Percentiles rank a stretch among this genome's conserved stretches.
Conservation (phyloP, 1,140 invertebrate species). For the Papilio machaon region DNA sequence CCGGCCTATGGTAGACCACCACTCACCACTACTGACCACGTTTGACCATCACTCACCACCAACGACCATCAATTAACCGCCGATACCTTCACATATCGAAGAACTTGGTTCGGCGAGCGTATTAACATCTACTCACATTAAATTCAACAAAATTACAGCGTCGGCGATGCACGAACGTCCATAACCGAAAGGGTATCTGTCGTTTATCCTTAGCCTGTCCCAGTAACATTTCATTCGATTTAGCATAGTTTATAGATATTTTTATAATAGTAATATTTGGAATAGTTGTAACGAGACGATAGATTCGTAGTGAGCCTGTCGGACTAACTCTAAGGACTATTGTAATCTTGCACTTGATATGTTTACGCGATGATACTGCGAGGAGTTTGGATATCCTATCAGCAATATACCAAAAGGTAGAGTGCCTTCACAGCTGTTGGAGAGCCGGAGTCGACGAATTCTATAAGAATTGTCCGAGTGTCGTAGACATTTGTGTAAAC, state of each 20-base stretch:
- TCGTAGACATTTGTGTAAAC: conserved; percentile 57
- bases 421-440: conserved; percentile 77
- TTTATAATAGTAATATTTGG: conserved; percentile 79
- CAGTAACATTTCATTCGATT: conserved; percentile 74
- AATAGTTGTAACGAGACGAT: conserved; percentile 60
- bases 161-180: conserved; percentile 62
- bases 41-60: conserved; percentile 42
- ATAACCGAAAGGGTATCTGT: conserved; percentile 72
- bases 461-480: conserved; percentile 65
- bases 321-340: conserved; percentile 61
- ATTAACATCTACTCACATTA: conserved; percentile 54
- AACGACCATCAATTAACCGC: conserved; percentile 44
- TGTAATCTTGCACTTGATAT: conserved; percentile 73
- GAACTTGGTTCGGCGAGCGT: conserved; percentile 44
- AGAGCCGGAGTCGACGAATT: conserved; percentile 53
- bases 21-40: conserved; percentile 20
- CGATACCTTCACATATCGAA: conserved; percentile 45
- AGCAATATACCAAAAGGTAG: conserved; percentile 81
- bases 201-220: conserved; percentile 79
- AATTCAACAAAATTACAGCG: conserved; percentile 67
- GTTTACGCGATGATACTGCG: conserved; percentile 72
- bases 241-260: conserved; percentile 80
- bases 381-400: conserved; percentile 79
- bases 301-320: conserved; percentile 45
- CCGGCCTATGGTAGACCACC: conserved; percentile 77